phyloP scores from a whole-genome alignment of 2,113 vertebrate species.

The Motacilla alba region DNA sequence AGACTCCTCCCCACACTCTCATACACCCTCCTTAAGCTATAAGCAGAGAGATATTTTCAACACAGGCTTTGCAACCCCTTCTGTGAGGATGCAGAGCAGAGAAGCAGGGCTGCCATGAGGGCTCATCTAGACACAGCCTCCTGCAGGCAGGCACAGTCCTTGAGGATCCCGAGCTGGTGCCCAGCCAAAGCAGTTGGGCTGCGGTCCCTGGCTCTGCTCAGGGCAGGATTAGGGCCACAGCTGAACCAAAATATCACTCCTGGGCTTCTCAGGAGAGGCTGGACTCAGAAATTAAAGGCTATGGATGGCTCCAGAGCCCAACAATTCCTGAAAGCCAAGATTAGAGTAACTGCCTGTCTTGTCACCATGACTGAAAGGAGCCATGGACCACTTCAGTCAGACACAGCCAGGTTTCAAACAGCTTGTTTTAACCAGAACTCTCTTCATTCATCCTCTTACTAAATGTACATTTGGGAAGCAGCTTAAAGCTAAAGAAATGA shows the following conservation, averaged over 20 bases:
- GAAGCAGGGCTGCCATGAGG: fast-evolving
- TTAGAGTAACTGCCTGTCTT: fast-evolving
- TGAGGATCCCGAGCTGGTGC: fast-evolving
- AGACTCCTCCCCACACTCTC: fast-evolving
- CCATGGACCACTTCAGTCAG: background rate
- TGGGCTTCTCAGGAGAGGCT: background rate
- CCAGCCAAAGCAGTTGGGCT: background rate
- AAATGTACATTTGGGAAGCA: background rate
- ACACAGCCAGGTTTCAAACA: background rate
- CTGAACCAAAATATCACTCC: background rate
- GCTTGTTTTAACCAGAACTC: background rate
- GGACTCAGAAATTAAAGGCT: background rate
- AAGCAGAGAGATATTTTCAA: background rate
- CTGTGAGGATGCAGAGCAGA: fast-evolving
- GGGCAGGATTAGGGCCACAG: background rate
- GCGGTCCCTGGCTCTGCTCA: fast-evolving
- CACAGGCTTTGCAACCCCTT: fast-evolving
- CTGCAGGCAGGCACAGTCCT: background rate
- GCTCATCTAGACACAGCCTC: background rate
- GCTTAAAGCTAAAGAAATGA: background rate
- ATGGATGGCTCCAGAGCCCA: background rate
- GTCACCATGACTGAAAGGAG: background rate
- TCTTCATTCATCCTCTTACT: fast-evolving
- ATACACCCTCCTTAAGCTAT: fast-evolving
- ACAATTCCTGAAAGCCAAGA: fast-evolving